Evolutionary conservation across 2,113 vertebrate genomes (phyloP).

Genomic region (Aspiorhynchus laticeps): DNA sequence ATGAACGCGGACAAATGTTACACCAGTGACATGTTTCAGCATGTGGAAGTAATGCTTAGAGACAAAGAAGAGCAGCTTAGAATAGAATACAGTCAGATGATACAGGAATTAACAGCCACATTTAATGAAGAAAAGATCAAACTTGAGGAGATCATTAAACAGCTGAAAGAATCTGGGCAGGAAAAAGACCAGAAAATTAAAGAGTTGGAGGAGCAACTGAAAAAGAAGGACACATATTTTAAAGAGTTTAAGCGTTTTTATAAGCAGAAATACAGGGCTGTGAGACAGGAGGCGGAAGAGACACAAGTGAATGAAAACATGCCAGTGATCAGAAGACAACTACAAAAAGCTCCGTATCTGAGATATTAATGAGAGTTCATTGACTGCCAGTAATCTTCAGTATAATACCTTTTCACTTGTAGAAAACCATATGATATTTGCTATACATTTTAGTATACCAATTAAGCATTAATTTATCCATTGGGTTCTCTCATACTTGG

Average conservation of each 20-base stretch:
- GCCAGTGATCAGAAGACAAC: not conserved
- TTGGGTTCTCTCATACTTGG: no score
- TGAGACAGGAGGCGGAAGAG: conserved; percentile 13
- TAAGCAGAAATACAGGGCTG: not conserved
- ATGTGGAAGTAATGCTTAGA: conserved; percentile 6
- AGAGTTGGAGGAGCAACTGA: not conserved
- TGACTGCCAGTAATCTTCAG: no score
- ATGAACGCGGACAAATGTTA: not conserved
- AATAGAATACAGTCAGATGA: not conserved
- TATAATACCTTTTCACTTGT: no score
- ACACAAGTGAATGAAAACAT: conserved; percentile 7
- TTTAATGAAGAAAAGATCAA: not conserved
- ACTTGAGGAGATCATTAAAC: not conserved
- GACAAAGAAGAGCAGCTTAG: not conserved
- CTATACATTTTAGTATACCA: no score
- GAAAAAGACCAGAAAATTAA: not conserved
- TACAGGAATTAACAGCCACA: not conserved
- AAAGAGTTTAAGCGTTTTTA: not conserved
- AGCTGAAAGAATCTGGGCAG: not conserved
- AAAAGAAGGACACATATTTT: not conserved
- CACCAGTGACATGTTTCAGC: not conserved
- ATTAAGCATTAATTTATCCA: no score
- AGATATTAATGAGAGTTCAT: not conserved
- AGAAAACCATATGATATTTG: no score
- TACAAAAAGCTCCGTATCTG: not conserved